phyloP scores from a whole-genome alignment of 2,888 invertebrate species.

The Empis livida region DNA sequence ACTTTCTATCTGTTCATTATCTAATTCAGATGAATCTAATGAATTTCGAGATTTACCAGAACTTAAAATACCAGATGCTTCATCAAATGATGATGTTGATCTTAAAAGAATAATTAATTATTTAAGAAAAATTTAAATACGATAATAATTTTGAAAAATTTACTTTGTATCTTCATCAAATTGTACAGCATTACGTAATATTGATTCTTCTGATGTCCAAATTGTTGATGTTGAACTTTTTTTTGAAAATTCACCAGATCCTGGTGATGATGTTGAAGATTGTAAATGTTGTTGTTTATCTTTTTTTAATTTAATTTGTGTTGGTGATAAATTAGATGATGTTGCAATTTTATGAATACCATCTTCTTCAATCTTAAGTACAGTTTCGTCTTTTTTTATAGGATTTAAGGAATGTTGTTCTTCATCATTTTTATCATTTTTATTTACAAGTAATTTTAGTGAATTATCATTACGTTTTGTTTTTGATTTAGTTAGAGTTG shows the following conservation, averaged over 20 bases:
- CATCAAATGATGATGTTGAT: conserved; percentile 36
- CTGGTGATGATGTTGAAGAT: conserved; percentile 11
- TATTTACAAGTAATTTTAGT: background rate
- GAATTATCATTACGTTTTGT: conserved; percentile 5
- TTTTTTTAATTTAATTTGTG: conserved; percentile 4
- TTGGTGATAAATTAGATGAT: conserved; percentile 9
- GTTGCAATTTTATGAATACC: conserved; percentile 11
- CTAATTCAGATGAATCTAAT: conserved; percentile 32
- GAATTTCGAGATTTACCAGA: conserved; percentile 35
- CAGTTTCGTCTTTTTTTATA: conserved; percentile 10
- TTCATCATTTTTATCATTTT: background rate
- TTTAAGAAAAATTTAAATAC: no score
- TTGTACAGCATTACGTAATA: conserved; percentile 35
- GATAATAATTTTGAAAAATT: conserved; percentile 13
- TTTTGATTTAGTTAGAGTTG: conserved; percentile 12
- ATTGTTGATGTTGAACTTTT: conserved; percentile 30
- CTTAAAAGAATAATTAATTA: conserved; percentile 11
- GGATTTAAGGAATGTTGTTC: conserved; percentile 13
- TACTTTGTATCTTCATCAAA: conserved; percentile 38
- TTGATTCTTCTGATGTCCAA: conserved; percentile 37
- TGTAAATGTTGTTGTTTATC: background rate
- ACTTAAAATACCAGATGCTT: conserved; percentile 31
- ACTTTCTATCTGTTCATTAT: conserved; percentile 34
- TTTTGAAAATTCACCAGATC: conserved; percentile 28
- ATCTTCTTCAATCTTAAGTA: conserved; percentile 15